A percentile compares a stretch with the other conserved stretches of the same genome.
Evolutionary conservation across 1,140 invertebrate genomes (phyloP).

Genomic region (Ylistrum balloti): DNA sequence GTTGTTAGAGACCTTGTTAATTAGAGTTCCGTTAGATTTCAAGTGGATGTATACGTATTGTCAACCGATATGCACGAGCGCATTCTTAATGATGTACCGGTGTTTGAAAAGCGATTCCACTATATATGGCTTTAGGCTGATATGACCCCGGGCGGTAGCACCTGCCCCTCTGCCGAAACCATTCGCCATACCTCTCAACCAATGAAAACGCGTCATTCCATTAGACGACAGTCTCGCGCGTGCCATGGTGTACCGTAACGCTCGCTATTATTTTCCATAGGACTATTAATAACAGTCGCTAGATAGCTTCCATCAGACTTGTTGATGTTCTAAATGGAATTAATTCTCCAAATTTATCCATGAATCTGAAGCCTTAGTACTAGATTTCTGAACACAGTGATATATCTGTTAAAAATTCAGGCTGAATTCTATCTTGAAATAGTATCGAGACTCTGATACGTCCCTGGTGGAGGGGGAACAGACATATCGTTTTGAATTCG

Average conservation of each 20-base stretch:
- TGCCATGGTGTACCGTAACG: constrained; percentile 15
- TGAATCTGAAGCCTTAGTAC: too few relatives aligned
- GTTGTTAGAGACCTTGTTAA: background rate
- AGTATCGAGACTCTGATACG: background rate
- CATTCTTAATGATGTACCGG: background rate
- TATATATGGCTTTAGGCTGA: background rate
- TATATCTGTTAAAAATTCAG: too few relatives aligned
- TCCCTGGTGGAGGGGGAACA: background rate
- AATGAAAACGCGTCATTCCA: background rate
- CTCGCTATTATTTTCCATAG: background rate
- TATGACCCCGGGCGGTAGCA: constrained; percentile 1
- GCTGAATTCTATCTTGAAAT: background rate
- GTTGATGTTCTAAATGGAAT: background rate
- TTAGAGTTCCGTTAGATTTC: constrained; percentile 34
- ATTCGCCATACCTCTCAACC: constrained; percentile 18
- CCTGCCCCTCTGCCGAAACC: constrained; percentile 3
- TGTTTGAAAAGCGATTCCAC: constrained; percentile 33
- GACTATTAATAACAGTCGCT: constrained; percentile 8
- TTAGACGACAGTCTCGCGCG: background rate
- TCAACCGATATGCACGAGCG: background rate
- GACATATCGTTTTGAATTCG: background rate
- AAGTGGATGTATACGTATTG: background rate
- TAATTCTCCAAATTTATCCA: background rate
- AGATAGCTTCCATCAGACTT: background rate
- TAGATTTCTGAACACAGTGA: background rate